Evolutionary conservation across 2,888 invertebrate species (phyloP), one percentile per base, ranked within the genome.

Genomic region (Amphimallon solstitiale): DNA sequence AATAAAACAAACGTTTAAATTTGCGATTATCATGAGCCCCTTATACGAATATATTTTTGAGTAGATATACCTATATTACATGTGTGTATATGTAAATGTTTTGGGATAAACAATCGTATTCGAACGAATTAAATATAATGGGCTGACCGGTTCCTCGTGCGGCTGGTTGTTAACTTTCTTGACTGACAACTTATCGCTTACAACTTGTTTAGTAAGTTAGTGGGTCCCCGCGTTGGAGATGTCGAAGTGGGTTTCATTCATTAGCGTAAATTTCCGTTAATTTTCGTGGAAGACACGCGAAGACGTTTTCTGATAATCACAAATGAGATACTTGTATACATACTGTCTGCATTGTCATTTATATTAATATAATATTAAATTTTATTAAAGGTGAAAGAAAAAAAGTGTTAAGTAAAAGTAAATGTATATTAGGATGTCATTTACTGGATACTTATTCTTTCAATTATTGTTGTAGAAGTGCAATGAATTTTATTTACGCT

Each of bases 71-170:
- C 19, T 5, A n/a, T 9, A 23, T n/a, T 19, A 43, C 40, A 56
- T 43, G 40, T 14, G 23, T 12, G 40, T 23, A 40, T 54, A 56
- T 56, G 56, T 56, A 56, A 56, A 56, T 56, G 40, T 21, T 29
- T 29, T 40, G 38, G 40, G 56, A 15, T 40, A 49, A 49, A 48
- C 48, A 65, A 64, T 64, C 43, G 49, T 65, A 65, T 46, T 34
- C 19, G 19, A 64, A 29, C 46, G 62, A 66, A 62, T 66, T 66
- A 66, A 66, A 23, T 63, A 63, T 63, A 63, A 66, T 66, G 40
- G 62, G 48, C 10, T 48, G 45, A 38, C 34, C 59, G 29, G 48
- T 65, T 35, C 49, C n/a, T 29, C 40, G 63, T 35, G 46, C 52
- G 54, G 29, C 63, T 19, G 63, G 43, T 66, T 66, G 63, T 66